Conservation (phyloP, 2,797 vertebrate species). For the Nothura maculosa region DNA sequence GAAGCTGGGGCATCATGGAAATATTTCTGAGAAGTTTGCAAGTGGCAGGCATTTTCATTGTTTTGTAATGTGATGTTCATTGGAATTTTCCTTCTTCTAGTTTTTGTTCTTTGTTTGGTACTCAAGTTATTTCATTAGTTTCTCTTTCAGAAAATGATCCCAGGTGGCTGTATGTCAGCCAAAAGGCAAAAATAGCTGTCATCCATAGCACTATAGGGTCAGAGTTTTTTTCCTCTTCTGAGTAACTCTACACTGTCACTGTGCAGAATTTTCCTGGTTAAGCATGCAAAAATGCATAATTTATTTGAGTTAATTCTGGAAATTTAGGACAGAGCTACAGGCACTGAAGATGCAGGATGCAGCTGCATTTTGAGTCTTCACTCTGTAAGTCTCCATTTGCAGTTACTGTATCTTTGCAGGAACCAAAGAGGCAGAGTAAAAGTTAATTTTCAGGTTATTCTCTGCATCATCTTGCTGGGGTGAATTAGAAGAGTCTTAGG, state of each 20-base stretch:
- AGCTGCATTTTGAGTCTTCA: constrained; percentile 11
- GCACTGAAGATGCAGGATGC: constrained; percentile 14
- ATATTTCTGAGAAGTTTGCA: constrained; percentile 37
- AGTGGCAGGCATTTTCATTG: constrained; percentile 32
- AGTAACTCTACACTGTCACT: constrained; percentile 4
- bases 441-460: constrained; percentile 10
- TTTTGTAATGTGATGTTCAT: constrained; percentile 9
- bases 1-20: background rate
- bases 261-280: constrained; percentile 12
- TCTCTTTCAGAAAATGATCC: constrained; percentile 42
- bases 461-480: background rate
- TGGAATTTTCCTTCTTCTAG: constrained; percentile 14
- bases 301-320: constrained; percentile 55
- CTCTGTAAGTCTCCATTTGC: background rate
- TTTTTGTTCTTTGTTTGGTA: background rate
- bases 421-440: background rate
- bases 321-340: constrained; percentile 30
- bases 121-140: constrained; percentile 47
- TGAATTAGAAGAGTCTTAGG: constrained; percentile 29
- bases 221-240: constrained; percentile 12
- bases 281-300: constrained; percentile 42
- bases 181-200: constrained; percentile 32
- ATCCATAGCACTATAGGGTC: background rate
- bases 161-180: constrained; percentile 28
- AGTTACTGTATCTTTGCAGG: background rate